These are phyloP conservation scores for Ophthalmolycus amberensis DNA, from an alignment of 2,113 vertebrate genomes.

Conservation along the genomic window DNA sequence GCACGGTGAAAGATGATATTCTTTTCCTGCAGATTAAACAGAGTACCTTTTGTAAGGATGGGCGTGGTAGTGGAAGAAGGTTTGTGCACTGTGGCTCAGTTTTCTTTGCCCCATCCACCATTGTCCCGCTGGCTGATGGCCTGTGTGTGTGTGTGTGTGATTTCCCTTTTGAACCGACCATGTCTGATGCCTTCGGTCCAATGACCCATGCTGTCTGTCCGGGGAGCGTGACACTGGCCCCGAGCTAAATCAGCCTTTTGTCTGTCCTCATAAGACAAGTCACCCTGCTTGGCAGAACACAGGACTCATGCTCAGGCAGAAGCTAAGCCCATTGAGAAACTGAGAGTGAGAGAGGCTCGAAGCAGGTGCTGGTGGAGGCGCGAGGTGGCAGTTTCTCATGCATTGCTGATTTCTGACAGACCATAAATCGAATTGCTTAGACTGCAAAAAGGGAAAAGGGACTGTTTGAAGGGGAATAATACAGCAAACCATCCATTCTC, in stretches of 20 bases:
- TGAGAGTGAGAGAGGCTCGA: slow-evolving; percentile 56
- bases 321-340: slow-evolving; percentile 63
- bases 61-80: slow-evolving; percentile 20
- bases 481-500: slow-evolving; percentile 41
- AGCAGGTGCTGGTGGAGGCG: slow-evolving; percentile 62
- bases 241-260: slow-evolving; percentile 71
- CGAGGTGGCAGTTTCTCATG: slow-evolving; percentile 62
- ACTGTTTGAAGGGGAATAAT: slow-evolving; percentile 52
- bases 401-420: slow-evolving; percentile 74
- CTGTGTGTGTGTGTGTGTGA: slow-evolving; percentile 55
- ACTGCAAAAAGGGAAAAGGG: slow-evolving; percentile 58
- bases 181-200: slow-evolving; percentile 71
- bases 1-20: slow-evolving; percentile 11
- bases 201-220: slow-evolving; percentile 74
- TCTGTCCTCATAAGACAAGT: slow-evolving; percentile 63
- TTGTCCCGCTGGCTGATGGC: slow-evolving; percentile 43
- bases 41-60: slow-evolving; percentile 16
- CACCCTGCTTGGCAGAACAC: slow-evolving; percentile 66
- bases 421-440: slow-evolving; percentile 67
- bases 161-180: slow-evolving; percentile 65
- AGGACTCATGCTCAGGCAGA: slow-evolving; percentile 53
- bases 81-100: slow-evolving; percentile 25
- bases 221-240: slow-evolving; percentile 64
- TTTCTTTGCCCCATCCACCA: slow-evolving; percentile 50
- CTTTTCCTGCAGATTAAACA: slow-evolving; percentile 10